These are phyloP conservation scores for Incurvaria masculella DNA, from an alignment of 2,888 invertebrate genomes.

Conservation along the genomic window DNA sequence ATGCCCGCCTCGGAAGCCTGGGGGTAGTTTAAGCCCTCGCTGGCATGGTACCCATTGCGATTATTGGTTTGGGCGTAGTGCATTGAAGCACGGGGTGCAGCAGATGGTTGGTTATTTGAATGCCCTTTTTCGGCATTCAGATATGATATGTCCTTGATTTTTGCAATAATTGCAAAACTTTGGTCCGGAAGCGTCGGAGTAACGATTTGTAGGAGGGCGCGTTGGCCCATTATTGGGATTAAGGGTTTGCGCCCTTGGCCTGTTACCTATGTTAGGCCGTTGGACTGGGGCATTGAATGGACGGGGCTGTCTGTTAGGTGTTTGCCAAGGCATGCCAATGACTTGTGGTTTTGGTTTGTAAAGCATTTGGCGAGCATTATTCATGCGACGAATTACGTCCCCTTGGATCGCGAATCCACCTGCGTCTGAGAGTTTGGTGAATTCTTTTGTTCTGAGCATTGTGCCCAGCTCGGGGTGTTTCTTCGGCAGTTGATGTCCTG, in stretches of 20 bases:
- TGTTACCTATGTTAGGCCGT: too few relatives aligned
- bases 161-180: constrained; percentile 14
- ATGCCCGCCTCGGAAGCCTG: background rate
- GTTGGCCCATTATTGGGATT: too few relatives aligned
- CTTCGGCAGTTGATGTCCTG: background rate
- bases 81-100: background rate
- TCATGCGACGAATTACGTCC: constrained; percentile 17
- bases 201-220: too few relatives aligned
- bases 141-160: constrained; percentile 11
- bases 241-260: too few relatives aligned
- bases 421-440: constrained; percentile 13
- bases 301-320: too few relatives aligned
- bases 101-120: constrained; percentile 11
- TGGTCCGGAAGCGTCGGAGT: too few relatives aligned
- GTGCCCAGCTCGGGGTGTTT: background rate
- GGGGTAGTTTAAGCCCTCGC: background rate
- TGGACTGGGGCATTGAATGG: too few relatives aligned
- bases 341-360: constrained; percentile 4
- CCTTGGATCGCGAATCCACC: constrained; percentile 18
- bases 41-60: background rate
- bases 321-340: too few relatives aligned
- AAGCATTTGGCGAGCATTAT: constrained; percentile 10
- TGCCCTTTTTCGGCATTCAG: constrained; percentile 15
- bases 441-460: constrained; percentile 4
- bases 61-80: background rate